Evolutionary conservation across 2,888 invertebrate genomes (phyloP).

Genomic region (Malachius bipustulatus): DNA sequence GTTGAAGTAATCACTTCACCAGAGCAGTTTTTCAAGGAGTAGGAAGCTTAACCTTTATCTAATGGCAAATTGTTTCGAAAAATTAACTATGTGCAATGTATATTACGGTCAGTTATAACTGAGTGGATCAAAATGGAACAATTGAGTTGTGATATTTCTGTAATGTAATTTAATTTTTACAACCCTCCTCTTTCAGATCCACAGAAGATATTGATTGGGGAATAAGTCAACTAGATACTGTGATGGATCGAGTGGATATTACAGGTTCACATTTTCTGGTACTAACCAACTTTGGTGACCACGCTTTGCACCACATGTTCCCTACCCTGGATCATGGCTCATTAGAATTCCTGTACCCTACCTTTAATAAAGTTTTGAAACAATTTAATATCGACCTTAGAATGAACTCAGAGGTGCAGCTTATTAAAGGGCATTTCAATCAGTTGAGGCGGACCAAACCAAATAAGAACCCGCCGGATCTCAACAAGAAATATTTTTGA

Average conservation of each 20-base stretch:
- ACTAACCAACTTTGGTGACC: constrained; percentile 65
- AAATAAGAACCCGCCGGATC: constrained; percentile 31
- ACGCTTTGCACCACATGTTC: constrained; percentile 68
- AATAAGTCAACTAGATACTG: constrained; percentile 60
- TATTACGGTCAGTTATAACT: too few species aligned
- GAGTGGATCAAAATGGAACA: too few species aligned
- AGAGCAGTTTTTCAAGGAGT: too few species aligned
- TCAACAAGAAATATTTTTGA: constrained; percentile 14
- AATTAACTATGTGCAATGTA: too few species aligned
- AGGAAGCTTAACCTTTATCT: too few species aligned
- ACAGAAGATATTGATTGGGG: constrained; percentile 57
- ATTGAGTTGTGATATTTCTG: too few species aligned
- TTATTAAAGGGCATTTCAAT: constrained; percentile 54
- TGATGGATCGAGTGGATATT: constrained; percentile 58
- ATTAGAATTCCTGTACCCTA: constrained; percentile 52
- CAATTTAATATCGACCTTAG: constrained; percentile 48
- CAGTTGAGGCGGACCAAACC: constrained; percentile 43
- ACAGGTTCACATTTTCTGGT: constrained; percentile 55
- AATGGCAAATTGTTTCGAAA: too few species aligned
- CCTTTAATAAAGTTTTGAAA: constrained; percentile 47
- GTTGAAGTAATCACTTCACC: too few species aligned
- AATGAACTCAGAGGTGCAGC: constrained; percentile 43
- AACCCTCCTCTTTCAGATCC: constrained; percentile 31
- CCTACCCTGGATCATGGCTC: constrained; percentile 71
- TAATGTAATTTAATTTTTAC: neutral